phyloP scores from a whole-genome alignment of 2,113 vertebrate species.

The Mesocricetus auratus region DNA sequence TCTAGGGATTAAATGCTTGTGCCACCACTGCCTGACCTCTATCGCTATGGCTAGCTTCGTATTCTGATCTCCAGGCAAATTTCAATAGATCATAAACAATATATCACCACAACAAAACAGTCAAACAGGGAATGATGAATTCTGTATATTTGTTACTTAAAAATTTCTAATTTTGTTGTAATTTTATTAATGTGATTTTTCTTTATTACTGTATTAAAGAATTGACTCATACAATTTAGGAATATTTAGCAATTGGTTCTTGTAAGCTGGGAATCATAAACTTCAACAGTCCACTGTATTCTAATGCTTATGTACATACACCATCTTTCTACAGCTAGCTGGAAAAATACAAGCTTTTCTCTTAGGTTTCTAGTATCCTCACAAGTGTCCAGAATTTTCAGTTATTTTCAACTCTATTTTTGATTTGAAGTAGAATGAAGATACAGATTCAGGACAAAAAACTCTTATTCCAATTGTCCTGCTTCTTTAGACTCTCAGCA shows the following conservation, averaged over 20 bases:
- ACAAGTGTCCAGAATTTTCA: neutral
- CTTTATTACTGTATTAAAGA: neutral
- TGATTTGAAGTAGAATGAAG: neutral
- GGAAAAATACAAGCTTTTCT: neutral
- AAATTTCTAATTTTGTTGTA: constrained; percentile 27
- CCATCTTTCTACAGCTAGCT: neutral
- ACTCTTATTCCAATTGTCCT: neutral
- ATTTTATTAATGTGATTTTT: neutral
- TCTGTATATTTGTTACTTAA: neutral
- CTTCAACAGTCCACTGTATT: neutral
- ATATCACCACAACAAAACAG: too few species aligned
- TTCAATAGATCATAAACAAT: too few species aligned
- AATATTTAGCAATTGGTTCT: neutral
- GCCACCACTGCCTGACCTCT: too few species aligned
- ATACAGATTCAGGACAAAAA: neutral
- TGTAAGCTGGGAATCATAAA: neutral
- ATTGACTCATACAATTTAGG: neutral
- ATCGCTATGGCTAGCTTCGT: too few species aligned
- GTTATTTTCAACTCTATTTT: neutral
- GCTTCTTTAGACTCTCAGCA: neutral
- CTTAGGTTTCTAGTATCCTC: neutral
- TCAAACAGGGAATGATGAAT: neutral
- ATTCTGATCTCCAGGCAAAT: too few species aligned
- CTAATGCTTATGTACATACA: neutral
- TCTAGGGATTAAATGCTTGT: too few species aligned